Evolutionary conservation across 2,113 vertebrate species (phyloP).

Genomic region (Dryoscopus gambensis): DNA sequence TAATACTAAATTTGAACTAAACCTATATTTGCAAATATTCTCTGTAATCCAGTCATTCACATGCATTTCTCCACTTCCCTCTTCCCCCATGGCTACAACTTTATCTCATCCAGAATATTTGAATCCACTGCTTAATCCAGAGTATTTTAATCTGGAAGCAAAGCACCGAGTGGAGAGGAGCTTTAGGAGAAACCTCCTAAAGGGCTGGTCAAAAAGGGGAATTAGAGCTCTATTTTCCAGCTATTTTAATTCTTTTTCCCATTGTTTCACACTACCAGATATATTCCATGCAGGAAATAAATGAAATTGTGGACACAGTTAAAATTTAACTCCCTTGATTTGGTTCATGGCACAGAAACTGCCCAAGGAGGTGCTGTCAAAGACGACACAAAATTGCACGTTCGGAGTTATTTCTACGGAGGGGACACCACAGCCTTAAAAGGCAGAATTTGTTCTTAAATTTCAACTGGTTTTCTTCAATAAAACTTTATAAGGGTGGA

Average conservation of each 20-base stretch:
- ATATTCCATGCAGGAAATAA: background rate
- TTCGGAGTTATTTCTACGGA: background rate
- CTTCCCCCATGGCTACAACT: background rate
- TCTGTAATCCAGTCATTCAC: fast-evolving
- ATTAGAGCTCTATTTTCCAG: background rate
- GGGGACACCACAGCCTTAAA: background rate
- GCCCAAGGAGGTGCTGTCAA: background rate
- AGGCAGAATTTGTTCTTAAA: background rate
- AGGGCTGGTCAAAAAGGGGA: background rate
- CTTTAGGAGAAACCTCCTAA: background rate
- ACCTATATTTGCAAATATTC: background rate
- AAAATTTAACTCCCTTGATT: background rate
- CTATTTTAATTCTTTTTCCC: background rate
- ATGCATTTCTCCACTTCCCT: fast-evolving
- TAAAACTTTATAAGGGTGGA: background rate
- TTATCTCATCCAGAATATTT: background rate
- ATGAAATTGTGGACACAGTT: background rate
- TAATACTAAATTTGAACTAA: background rate
- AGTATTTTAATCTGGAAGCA: background rate
- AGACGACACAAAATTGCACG: fast-evolving
- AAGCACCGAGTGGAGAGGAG: background rate
- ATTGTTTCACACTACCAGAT: background rate
- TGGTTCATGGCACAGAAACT: background rate
- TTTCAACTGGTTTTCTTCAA: background rate
- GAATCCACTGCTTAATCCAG: background rate